These are phyloP conservation scores for Chelon labrosus DNA, from an alignment of 2,797 vertebrate species.

Conservation along the genomic window DNA sequence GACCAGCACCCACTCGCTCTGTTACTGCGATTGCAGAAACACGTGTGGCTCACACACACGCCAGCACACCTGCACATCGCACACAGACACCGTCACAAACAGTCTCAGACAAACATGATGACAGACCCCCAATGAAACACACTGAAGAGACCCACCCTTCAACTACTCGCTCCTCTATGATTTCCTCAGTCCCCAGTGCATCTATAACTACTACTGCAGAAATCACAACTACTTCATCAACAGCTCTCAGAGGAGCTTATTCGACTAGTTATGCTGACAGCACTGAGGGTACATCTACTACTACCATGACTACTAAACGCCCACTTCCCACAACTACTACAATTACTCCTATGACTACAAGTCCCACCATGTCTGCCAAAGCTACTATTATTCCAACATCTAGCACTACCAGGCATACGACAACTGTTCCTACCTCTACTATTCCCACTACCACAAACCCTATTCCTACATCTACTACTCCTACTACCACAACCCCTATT, in stretches of 20 bases:
- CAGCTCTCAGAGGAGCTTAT: conserved; percentile 24
- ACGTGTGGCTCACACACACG: conserved; percentile 30
- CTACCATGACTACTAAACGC: not conserved
- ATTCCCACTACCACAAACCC: conserved; percentile 17
- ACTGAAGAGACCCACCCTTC: conserved; percentile 44
- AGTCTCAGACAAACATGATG: conserved; percentile 47
- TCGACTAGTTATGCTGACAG: conserved; percentile 18
- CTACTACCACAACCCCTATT: conserved; percentile 10
- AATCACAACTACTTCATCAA: conserved; percentile 44
- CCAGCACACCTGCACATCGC: conserved; percentile 35
- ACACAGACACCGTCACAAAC: conserved; percentile 42
- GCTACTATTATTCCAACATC: conserved; percentile 56
- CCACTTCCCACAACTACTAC: conserved; percentile 26
- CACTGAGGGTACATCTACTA: conserved; percentile 9
- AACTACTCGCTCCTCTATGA: conserved; percentile 26
- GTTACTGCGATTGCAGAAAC: conserved; percentile 25
- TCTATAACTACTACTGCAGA: conserved; percentile 34
- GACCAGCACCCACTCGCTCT: conserved; percentile 40
- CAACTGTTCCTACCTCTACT: conserved; percentile 24
- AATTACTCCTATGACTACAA: conserved; percentile 29
- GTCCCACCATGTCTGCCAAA: conserved; percentile 27
- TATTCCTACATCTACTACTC: conserved; percentile 8
- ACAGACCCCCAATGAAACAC: conserved; percentile 48
- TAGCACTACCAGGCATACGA: conserved; percentile 32
- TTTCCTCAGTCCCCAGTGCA: conserved; percentile 25